Conservation (phyloP, 2,113 vertebrate genomes). For the Lepisosteus osseus region DNA sequence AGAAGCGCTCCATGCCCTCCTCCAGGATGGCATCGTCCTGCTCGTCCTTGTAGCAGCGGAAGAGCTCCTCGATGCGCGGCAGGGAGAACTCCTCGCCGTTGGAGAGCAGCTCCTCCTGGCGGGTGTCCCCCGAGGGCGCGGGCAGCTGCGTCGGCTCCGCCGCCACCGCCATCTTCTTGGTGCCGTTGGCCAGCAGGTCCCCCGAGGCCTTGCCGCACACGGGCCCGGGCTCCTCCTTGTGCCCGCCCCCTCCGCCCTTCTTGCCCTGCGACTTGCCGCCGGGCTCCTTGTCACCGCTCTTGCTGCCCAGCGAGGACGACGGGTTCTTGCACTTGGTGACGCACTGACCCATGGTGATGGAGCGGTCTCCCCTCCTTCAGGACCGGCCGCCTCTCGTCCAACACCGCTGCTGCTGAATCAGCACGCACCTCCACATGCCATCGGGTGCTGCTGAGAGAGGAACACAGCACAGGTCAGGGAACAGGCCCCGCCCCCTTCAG, state of each 20-base stretch:
- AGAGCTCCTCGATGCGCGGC: conserved; percentile 82
- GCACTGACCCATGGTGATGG: conserved; percentile 94
- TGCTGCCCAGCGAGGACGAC: conserved; percentile 94
- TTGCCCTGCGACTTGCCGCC: conserved; percentile 84
- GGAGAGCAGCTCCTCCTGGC: conserved; percentile 64
- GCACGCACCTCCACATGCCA: conserved; percentile 86
- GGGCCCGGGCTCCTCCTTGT: conserved; percentile 77
- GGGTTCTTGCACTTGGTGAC: conserved; percentile 99
- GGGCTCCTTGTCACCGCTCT: conserved; percentile 92
- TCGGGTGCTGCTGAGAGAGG: conserved; percentile 45
- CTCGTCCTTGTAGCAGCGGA: conserved; percentile 89
- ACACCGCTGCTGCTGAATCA: conserved; percentile 68
- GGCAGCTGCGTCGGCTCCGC: conserved; percentile 72
- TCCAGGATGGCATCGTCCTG: conserved; percentile 93
- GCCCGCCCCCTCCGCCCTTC: conserved; percentile 70
- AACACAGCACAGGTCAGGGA: no score
- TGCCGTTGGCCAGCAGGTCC: conserved; percentile 88
- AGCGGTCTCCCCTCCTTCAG: conserved; percentile 62
- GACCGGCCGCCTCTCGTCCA: conserved; percentile 68
- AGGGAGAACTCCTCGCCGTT: conserved; percentile 79
- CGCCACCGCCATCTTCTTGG: conserved; percentile 78
- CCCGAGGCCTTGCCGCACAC: conserved; percentile 71
- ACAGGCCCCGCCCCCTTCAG: no score
- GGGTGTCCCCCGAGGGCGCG: conserved; percentile 61
- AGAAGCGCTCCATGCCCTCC: conserved; percentile 98